Conservation (phyloP, 2,113 vertebrate genomes). For the Anhinga rufa region DNA sequence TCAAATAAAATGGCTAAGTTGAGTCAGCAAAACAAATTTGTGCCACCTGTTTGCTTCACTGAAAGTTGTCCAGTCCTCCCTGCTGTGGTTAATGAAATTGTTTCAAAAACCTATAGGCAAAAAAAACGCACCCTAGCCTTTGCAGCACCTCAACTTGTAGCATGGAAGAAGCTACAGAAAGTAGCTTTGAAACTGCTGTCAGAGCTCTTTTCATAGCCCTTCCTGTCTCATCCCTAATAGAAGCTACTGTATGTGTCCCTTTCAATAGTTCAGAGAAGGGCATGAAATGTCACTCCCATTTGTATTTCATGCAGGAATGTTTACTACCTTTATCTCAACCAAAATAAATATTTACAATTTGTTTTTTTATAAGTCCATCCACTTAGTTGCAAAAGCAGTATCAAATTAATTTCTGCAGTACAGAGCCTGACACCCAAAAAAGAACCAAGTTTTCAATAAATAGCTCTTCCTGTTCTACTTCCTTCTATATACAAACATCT, state of each 20-base stretch:
- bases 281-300: not conserved
- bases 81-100: not conserved
- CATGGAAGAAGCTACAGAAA: not conserved
- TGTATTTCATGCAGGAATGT: not conserved
- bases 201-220: not conserved
- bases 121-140: not conserved
- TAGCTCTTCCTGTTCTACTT: conserved; percentile 23
- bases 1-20: not conserved
- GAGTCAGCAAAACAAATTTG: not conserved
- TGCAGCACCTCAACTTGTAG: not conserved
- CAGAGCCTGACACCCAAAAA: not conserved
- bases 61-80: not conserved
- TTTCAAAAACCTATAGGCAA: not conserved
- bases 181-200: not conserved
- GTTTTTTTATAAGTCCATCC: not conserved
- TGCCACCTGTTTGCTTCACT: not conserved
- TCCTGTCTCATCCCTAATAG: not conserved
- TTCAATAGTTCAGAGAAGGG: not conserved
- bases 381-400: not conserved
- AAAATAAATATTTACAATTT: not conserved
- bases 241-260: not conserved
- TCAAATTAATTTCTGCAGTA: not conserved
- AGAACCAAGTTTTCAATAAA: not conserved
- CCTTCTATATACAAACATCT: conserved; percentile 35
- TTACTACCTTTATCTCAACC: not conserved